Percentiles rank a stretch among this genome's conserved stretches.
Evolutionary conservation across 2,888 invertebrate genomes (phyloP).

Genomic region (Latrodectus elegans): DNA sequence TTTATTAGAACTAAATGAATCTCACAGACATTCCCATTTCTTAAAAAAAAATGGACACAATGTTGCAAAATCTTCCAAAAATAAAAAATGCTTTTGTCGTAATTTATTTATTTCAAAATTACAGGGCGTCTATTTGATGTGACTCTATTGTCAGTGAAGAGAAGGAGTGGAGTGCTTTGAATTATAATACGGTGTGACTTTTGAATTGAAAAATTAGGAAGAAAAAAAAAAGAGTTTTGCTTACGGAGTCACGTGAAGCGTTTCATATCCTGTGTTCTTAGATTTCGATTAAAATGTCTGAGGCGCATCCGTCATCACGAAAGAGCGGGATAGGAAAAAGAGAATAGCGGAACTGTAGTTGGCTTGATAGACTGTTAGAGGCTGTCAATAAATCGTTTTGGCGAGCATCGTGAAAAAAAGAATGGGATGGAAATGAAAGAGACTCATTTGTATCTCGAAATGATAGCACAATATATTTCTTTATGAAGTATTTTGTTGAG

Average conservation of each 20-base stretch:
- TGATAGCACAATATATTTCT: too few relatives aligned
- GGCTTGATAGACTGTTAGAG: conserved; percentile 10
- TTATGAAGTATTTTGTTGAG: too few relatives aligned
- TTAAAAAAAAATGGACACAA: too few relatives aligned
- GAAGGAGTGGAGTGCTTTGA: too few relatives aligned
- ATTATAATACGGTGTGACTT: not conserved
- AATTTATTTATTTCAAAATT: too few relatives aligned
- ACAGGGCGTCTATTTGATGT: conserved; percentile 18
- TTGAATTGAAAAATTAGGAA: not conserved
- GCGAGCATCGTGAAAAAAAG: conserved; percentile 60
- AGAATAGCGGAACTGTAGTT: conserved; percentile 23
- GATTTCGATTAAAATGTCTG: conserved; percentile 40
- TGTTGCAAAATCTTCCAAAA: too few relatives aligned
- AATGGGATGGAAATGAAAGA: conserved; percentile 30
- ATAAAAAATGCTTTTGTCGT: too few relatives aligned
- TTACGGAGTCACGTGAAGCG: conserved; percentile 27
- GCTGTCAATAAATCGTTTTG: conserved; percentile 60
- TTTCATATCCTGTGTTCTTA: conserved; percentile 33
- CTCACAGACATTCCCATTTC: too few relatives aligned
- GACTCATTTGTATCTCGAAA: too few relatives aligned
- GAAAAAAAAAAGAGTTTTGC: not conserved
- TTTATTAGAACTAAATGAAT: too few relatives aligned
- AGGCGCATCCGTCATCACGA: conserved; percentile 35
- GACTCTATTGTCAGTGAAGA: conserved; percentile 1
- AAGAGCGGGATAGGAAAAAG: conserved; percentile 1